These are phyloP conservation scores for Euschistus heros DNA, from an alignment of 1,140 invertebrate genomes.

Conservation along the genomic window DNA sequence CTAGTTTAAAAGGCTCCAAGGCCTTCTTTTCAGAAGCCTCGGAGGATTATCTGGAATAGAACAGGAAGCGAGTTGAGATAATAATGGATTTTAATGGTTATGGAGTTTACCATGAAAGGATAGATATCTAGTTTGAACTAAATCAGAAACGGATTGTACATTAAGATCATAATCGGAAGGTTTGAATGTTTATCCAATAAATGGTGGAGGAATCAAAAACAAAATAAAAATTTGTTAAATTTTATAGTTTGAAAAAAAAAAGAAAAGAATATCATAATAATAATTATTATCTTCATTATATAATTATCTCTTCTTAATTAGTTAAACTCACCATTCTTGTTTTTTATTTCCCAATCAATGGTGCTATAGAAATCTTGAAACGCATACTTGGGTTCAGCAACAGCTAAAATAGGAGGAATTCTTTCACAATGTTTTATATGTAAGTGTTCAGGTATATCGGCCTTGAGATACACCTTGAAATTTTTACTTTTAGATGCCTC, in stretches of 20 bases:
- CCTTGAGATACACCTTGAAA: constrained; percentile 46
- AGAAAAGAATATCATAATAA: background rate
- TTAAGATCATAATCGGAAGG: no score
- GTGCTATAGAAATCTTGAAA: constrained; percentile 40
- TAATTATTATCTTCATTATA: background rate
- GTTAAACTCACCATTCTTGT: background rate
- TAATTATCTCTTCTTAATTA: background rate
- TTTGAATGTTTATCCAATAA: no score
- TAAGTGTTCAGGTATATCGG: constrained; percentile 44
- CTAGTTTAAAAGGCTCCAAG: background rate
- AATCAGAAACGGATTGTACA: no score
- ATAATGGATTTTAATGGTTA: no score
- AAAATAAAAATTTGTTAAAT: no score
- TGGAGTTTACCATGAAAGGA: no score
- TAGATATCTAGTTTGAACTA: no score
- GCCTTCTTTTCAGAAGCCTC: no score
- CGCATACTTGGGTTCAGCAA: constrained; percentile 46
- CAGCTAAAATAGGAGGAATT: constrained; percentile 45
- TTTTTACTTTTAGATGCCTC: constrained; percentile 35
- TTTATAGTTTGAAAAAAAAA: background rate
- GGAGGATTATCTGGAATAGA: no score
- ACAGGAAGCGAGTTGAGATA: no score
- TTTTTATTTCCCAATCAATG: background rate
- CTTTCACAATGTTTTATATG: constrained; percentile 48
- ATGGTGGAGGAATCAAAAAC: no score